Evolutionary conservation across 2,113 vertebrate genomes (phyloP).

Genomic region (Isurus oxyrinchus): DNA sequence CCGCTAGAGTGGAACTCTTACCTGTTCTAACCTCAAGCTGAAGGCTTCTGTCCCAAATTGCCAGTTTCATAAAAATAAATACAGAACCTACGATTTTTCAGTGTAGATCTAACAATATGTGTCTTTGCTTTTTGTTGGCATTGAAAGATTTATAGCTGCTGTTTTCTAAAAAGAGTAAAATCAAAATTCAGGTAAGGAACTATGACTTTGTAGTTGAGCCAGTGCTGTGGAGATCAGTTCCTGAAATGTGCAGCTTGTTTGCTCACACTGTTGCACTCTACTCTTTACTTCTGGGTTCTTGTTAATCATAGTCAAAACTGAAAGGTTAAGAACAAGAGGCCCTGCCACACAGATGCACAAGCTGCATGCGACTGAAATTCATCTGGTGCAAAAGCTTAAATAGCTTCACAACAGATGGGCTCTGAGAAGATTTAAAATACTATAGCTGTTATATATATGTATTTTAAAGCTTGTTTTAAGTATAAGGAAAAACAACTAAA

Average conservation of each 20-base stretch:
- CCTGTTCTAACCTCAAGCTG: too few relatives aligned
- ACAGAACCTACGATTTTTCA: background rate
- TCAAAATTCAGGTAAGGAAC: background rate
- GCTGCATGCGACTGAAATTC: background rate
- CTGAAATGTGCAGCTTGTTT: background rate
- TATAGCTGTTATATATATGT: background rate
- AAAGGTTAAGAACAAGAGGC: background rate
- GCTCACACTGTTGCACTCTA: background rate
- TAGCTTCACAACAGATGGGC: background rate
- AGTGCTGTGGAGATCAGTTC: background rate
- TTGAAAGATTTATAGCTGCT: background rate
- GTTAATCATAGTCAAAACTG: background rate
- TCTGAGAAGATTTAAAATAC: background rate
- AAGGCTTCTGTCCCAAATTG: background rate
- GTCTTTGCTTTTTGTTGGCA: background rate
- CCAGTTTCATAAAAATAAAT: background rate
- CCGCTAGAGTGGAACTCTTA: too few relatives aligned
- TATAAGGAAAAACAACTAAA: too few relatives aligned
- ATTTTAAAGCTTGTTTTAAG: background rate
- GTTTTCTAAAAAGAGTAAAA: background rate
- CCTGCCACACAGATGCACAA: background rate
- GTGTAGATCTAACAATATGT: background rate
- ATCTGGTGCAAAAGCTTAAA: background rate
- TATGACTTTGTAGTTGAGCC: background rate
- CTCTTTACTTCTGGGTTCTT: slow-evolving; percentile 14